These are phyloP conservation scores for Acanthopagrus latus DNA, from an alignment of 2,797 vertebrate genomes.

Conservation along the genomic window DNA sequence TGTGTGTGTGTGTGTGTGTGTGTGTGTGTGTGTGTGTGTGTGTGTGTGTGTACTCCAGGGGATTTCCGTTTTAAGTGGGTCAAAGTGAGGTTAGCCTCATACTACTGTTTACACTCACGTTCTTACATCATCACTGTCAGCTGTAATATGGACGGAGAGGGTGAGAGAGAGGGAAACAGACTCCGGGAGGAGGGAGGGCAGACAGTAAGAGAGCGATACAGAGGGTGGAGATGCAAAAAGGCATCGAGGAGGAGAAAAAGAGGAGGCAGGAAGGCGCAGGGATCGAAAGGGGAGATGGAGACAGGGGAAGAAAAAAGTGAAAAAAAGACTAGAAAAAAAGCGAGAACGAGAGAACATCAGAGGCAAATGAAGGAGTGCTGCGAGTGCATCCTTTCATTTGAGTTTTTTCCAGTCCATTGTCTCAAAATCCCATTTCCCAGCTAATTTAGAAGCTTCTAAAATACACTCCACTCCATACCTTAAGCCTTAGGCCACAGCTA, in stretches of 20 bases:
- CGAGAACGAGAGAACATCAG: slow-evolving; percentile 66
- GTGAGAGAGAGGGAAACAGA: slow-evolving; percentile 11
- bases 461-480: slow-evolving; percentile 85
- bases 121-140: slow-evolving; percentile 81
- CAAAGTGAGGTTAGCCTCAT: slow-evolving; percentile 80
- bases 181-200: not conserved
- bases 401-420: slow-evolving; percentile 81
- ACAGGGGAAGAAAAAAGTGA: slow-evolving; percentile 7
- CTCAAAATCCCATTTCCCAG: slow-evolving; percentile 86
- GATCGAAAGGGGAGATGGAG: not conserved
- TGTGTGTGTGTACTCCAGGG: slow-evolving; percentile 63
- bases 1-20: slow-evolving; percentile 31
- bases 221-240: slow-evolving; percentile 21
- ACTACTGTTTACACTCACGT: slow-evolving; percentile 79
- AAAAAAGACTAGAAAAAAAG: slow-evolving; percentile 42
- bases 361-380: slow-evolving; percentile 76
- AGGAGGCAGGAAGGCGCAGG: not conserved
- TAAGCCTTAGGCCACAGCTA: slow-evolving; percentile 84
- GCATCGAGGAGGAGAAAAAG: slow-evolving; percentile 1
- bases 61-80: slow-evolving; percentile 81
- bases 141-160: slow-evolving; percentile 59
- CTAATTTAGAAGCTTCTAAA: slow-evolving; percentile 86
- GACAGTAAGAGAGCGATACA: slow-evolving; percentile 5
- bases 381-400: slow-evolving; percentile 82
- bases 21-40: slow-evolving; percentile 27